phyloP scores from a whole-genome alignment of 2,113 vertebrate species.

The Paraplagusia blochii region DNA sequence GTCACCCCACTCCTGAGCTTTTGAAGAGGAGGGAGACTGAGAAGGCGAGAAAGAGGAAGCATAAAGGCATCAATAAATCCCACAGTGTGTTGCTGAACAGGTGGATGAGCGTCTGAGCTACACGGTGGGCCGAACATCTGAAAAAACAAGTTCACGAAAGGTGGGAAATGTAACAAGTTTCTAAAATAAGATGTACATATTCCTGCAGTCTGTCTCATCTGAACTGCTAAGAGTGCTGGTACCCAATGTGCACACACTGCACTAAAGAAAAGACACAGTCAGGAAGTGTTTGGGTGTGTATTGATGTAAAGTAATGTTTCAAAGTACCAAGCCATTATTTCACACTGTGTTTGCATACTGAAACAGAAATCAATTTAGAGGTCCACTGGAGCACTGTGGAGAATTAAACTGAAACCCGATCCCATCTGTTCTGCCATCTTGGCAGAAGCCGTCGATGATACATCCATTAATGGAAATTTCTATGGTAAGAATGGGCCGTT shows the following conservation, averaged over 20 bases:
- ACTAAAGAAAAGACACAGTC: not conserved
- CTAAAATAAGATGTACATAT: too few species aligned
- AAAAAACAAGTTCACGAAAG: not conserved
- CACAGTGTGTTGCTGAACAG: slow-evolving; percentile 33
- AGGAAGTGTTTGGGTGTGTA: not conserved
- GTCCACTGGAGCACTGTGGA: slow-evolving; percentile 7
- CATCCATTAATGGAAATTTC: slow-evolving; percentile 15
- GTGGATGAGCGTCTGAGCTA: slow-evolving; percentile 36
- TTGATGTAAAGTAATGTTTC: not conserved
- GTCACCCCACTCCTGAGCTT: slow-evolving; percentile 76
- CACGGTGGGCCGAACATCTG: not conserved
- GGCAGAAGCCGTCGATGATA: slow-evolving; percentile 1
- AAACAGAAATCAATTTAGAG: slow-evolving; percentile 19
- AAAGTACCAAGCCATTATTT: not conserved
- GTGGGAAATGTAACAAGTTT: too few species aligned
- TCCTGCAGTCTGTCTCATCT: too few species aligned
- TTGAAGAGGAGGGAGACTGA: slow-evolving; percentile 77
- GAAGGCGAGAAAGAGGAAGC: slow-evolving; percentile 57
- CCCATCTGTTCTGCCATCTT: not conserved
- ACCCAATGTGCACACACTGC: not conserved
- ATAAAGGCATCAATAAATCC: slow-evolving; percentile 76
- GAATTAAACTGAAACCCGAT: slow-evolving; percentile 17
- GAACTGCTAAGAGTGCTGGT: not conserved
- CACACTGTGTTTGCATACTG: slow-evolving; percentile 16
- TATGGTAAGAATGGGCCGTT: not conserved